Base-by-base conservation (phyloP, 1,140 invertebrate genomes). In the Antheraea pernyi region DNA sequence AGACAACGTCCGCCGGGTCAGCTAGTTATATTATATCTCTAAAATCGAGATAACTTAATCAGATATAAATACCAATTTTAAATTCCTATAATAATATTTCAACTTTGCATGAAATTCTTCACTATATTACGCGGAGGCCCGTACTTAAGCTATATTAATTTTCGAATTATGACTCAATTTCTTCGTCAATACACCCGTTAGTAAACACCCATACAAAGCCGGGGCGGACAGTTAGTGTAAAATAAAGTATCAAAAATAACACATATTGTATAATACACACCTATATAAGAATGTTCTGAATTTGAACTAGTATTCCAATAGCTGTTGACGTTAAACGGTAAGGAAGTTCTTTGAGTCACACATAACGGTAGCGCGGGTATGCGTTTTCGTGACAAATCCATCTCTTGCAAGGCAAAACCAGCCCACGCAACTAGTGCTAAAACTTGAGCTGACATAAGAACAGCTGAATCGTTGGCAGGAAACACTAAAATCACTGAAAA, bases 221-320 rank as follows among this genome's bases (percentile, higher is more conserved):
- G 1, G 22, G 22, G 22, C 22, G 22, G 22, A 30, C 1, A 30
- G 4, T 4, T 30, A 30, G 22, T 30, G 1, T 30, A 30, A 1
- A 30, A 30, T 30, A 30, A 30, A 30, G 22, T 30, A 30, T 2
- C 22, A 30, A 19, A 18, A 65, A 18, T 10, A 65, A 48, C 9
- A 46, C 16, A 65, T 42, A 65, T 19, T 39, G 6, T 7, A 62
- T 19, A 62, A 70, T 62, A 80, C 80, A 75, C 46, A 91, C 88
- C 89, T 8, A 91, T 76, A 74, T 79, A 76, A 48, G 85, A 85
- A 79, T 89, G 88, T 59, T 83, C 86, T 36, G 82, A 75, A 70
- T 89, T 89, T 22, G 87, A 83, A 61, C 89, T 91, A 4, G 81
- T 85, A 10, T 73, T 79, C 89, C 88, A 91, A 65, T 90, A 91